Conservation (phyloP, 2,113 vertebrate species). For the Mustela lutreola region DNA sequence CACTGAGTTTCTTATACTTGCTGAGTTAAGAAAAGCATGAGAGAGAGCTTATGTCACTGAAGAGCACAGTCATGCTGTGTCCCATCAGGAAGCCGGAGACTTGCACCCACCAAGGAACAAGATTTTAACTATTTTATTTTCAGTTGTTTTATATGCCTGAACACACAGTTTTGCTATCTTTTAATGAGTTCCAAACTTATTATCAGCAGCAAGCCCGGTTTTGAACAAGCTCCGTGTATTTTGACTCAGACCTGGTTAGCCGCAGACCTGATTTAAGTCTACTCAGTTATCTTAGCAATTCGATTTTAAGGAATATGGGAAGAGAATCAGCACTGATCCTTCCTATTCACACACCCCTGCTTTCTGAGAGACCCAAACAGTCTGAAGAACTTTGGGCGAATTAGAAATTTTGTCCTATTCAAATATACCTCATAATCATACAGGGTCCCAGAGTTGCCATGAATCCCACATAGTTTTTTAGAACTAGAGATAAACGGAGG, state of each 20-base stretch:
- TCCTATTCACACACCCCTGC: background rate
- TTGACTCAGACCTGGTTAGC: constrained; percentile 18
- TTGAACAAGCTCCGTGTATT: constrained; percentile 57
- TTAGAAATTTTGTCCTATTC: constrained; percentile 22
- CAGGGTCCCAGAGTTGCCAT: background rate
- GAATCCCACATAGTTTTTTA: constrained; percentile 44
- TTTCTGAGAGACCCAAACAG: constrained; percentile 43
- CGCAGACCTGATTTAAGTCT: constrained; percentile 17
- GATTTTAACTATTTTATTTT: constrained; percentile 39
- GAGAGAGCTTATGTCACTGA: constrained; percentile 31
- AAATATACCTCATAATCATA: constrained; percentile 40
- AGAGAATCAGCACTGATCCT: background rate
- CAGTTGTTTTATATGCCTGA: constrained; percentile 36
- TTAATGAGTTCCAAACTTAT: constrained; percentile 21
- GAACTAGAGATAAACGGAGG: constrained; percentile 38
- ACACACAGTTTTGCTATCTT: constrained; percentile 10
- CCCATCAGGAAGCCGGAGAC: background rate
- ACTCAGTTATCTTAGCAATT: constrained; percentile 36
- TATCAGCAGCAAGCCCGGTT: constrained; percentile 58
- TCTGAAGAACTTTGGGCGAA: background rate
- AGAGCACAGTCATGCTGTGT: background rate
- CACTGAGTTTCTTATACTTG: constrained; percentile 48
- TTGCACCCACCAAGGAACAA: constrained; percentile 30
- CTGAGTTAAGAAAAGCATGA: constrained; percentile 53
- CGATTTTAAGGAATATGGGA: constrained; percentile 12